Conservation (phyloP, 2,113 vertebrate genomes). For the Gnathonemus longibarbis region DNA sequence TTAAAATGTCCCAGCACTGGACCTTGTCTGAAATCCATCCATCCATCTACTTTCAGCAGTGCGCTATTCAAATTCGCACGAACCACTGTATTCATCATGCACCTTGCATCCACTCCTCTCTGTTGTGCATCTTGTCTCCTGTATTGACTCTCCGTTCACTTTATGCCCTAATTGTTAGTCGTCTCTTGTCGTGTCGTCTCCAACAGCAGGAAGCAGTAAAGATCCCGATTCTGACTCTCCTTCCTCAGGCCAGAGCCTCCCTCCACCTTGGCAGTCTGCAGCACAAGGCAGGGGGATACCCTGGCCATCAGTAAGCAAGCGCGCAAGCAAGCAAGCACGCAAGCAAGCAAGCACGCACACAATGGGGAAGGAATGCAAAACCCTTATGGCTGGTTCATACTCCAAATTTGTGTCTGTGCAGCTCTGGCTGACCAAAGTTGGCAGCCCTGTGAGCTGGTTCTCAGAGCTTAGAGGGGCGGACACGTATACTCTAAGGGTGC, state of each 20-base stretch:
- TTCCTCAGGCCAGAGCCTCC: background rate
- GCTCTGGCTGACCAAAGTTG: no score
- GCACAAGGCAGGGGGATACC: background rate
- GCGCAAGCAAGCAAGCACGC: no score
- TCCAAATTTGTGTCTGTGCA: no score
- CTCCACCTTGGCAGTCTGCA: background rate
- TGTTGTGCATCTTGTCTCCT: background rate
- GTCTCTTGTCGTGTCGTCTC: background rate
- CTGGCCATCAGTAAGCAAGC: background rate
- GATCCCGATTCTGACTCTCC: background rate
- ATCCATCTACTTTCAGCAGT: background rate
- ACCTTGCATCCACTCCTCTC: background rate
- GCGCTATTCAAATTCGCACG: background rate
- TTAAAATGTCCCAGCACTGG: background rate
- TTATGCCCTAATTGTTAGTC: background rate
- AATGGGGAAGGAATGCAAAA: background rate
- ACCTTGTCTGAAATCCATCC: background rate
- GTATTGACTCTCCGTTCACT: background rate
- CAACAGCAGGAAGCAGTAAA: background rate
- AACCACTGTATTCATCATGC: background rate
- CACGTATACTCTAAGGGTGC: no score
- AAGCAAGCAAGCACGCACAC: background rate
- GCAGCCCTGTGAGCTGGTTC: no score
- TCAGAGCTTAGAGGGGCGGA: no score
- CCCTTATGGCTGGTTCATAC: background rate